These are phyloP conservation scores for Lutra lutra DNA, from an alignment of 2,797 vertebrate genomes.

Conservation along the genomic window DNA sequence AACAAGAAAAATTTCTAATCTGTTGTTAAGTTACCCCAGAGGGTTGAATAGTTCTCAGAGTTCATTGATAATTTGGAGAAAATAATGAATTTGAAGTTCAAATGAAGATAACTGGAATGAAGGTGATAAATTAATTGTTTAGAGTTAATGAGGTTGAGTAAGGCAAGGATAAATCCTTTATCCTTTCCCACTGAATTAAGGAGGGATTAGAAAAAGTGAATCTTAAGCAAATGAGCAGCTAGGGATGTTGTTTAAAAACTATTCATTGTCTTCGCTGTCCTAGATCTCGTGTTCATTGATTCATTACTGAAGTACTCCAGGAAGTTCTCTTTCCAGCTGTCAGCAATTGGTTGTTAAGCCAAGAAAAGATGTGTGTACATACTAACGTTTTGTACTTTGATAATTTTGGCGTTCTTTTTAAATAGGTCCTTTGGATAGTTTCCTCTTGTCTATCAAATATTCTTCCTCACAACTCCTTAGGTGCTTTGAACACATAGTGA, in stretches of 20 bases:
- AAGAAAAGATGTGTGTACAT: background rate
- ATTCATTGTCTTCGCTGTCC: background rate
- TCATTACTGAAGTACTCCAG: background rate
- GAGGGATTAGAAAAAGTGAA: background rate
- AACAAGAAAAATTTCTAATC: background rate
- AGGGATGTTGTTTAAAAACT: background rate
- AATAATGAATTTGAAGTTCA: slow-evolving; percentile 6
- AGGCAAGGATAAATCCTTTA: background rate
- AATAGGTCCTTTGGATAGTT: slow-evolving; percentile 5
- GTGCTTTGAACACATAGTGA: background rate
- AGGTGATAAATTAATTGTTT: background rate
- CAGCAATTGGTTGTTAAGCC: background rate
- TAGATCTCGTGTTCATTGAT: background rate
- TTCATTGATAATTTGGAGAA: background rate
- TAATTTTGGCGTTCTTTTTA: background rate
- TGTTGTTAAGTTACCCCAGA: background rate
- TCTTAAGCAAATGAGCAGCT: background rate
- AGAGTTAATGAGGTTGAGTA: background rate
- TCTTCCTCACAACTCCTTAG: background rate
- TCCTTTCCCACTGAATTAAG: background rate
- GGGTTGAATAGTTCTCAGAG: background rate
- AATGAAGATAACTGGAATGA: background rate
- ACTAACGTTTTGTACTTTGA: background rate
- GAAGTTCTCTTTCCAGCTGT: background rate
- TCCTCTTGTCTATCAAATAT: background rate